Evolutionary conservation across 2,888 invertebrate species (phyloP).

Genomic region (Sesia apiformis): DNA sequence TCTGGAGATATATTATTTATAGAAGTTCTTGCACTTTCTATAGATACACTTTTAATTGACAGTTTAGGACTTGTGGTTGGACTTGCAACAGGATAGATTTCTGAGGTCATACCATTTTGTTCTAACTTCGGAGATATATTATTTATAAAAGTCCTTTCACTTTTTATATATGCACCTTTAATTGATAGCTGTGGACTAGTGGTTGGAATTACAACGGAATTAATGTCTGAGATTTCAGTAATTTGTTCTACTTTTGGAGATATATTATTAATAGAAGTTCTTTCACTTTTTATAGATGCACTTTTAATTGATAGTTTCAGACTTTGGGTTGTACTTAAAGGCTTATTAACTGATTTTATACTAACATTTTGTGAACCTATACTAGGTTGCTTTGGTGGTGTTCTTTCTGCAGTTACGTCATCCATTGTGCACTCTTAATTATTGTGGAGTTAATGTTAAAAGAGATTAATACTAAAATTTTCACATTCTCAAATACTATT

Average conservation of each 20-base stretch:
- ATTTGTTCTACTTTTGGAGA: not conserved
- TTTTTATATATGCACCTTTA: too few relatives aligned
- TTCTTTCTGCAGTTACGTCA: too few relatives aligned
- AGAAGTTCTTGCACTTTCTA: not conserved
- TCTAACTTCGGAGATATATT: not conserved
- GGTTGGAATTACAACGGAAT: not conserved
- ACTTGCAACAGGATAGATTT: not conserved
- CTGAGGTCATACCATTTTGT: slow-evolving; percentile 14
- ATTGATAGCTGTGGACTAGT: too few relatives aligned
- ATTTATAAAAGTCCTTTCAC: too few relatives aligned
- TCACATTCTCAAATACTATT: slow-evolving; percentile 17
- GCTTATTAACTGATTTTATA: not conserved
- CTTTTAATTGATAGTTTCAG: not conserved
- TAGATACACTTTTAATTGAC: not conserved
- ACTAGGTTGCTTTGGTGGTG: slow-evolving; percentile 11
- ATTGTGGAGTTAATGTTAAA: slow-evolving; percentile 1
- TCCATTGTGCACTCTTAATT: too few relatives aligned
- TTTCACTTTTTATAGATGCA: not conserved
- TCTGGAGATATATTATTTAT: not conserved
- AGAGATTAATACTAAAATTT: slow-evolving; percentile 19
- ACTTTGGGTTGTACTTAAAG: too few relatives aligned
- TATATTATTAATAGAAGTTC: not conserved
- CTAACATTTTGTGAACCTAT: slow-evolving; percentile 9
- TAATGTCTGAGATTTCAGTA: not conserved
- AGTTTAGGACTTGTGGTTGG: too few relatives aligned